Evolutionary conservation across 1,140 invertebrate genomes (phyloP).

Genomic region (Drosophila kepulauana): DNA sequence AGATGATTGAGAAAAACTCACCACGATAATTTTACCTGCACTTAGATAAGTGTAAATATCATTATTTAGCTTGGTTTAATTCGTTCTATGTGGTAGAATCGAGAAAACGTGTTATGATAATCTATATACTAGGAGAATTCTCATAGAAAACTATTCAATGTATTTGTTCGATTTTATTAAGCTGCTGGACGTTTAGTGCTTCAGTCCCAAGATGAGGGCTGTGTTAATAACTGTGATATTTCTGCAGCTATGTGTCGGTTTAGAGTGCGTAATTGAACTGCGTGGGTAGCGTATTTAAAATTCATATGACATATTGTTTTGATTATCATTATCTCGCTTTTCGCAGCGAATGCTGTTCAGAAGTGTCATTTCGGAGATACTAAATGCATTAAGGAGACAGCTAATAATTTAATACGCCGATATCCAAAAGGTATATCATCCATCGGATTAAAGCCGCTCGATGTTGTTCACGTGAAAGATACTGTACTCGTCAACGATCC

Average conservation of each 20-base stretch:
- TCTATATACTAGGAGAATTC: slow-evolving; percentile 17
- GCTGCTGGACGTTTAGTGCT: slow-evolving; percentile 27
- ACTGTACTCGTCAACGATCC: slow-evolving; percentile 56
- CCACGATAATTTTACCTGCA: slow-evolving; percentile 1
- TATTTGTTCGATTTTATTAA: slow-evolving; percentile 21
- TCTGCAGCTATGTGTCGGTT: slow-evolving; percentile 22
- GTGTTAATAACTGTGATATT: slow-evolving; percentile 26
- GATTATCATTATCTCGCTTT: neutral
- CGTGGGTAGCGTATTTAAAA: slow-evolving; percentile 38
- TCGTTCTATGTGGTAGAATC: slow-evolving; percentile 17
- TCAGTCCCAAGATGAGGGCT: slow-evolving; percentile 37
- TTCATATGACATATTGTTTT: neutral
- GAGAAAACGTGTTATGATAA: slow-evolving; percentile 67
- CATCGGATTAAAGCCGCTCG: slow-evolving; percentile 54
- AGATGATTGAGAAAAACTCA: neutral
- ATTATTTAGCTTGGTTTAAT: slow-evolving; percentile 11
- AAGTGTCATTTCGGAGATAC: slow-evolving; percentile 64
- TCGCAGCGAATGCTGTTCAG: slow-evolving; percentile 44
- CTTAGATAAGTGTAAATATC: neutral
- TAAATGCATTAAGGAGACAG: slow-evolving; percentile 49
- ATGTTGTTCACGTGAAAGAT: slow-evolving; percentile 53
- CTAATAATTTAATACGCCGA: slow-evolving; percentile 45
- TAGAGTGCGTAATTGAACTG: slow-evolving; percentile 34
- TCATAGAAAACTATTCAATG: neutral
- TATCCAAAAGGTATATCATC: slow-evolving; percentile 64